phyloP scores from a whole-genome alignment of 2,113 vertebrate genomes.

The Ascaphus truei region DNA sequence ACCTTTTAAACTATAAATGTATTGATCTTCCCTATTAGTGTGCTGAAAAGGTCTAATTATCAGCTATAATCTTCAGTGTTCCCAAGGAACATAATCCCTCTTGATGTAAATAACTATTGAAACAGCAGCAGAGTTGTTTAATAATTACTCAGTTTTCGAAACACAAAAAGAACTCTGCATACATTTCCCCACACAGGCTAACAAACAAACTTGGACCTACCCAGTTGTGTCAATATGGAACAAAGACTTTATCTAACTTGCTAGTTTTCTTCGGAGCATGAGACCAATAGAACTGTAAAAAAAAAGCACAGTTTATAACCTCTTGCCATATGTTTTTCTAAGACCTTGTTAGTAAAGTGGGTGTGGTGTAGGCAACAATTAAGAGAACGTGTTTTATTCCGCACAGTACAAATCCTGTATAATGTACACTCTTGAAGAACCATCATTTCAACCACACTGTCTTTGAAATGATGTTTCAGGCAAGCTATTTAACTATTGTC shows the following conservation, averaged over 20 bases:
- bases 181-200: conserved; percentile 43
- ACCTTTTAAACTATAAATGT: conserved; percentile 3
- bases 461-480: conserved; percentile 42
- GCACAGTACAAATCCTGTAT: not conserved
- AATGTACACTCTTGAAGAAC: not conserved
- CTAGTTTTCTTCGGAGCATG: conserved; percentile 51
- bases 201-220: conserved; percentile 61
- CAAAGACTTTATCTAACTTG: conserved; percentile 59
- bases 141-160: conserved; percentile 53
- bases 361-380: conserved; percentile 22
- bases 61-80: not conserved
- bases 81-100: conserved; percentile 28
- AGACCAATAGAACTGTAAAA: conserved; percentile 36
- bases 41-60: not conserved
- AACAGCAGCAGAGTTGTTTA: conserved; percentile 46
- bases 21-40: conserved; percentile 35
- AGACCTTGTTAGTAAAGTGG: conserved; percentile 33
- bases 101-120: conserved; percentile 39
- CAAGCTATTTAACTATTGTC: conserved; percentile 39
- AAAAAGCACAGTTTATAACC: conserved; percentile 45
- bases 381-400: not conserved
- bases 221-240: conserved; percentile 61
- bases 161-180: conserved; percentile 50
- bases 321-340: conserved; percentile 39
- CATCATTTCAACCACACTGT: not conserved